Base-by-base conservation (phyloP, 2,888 invertebrate species). In the Cerastoderma edule region DNA sequence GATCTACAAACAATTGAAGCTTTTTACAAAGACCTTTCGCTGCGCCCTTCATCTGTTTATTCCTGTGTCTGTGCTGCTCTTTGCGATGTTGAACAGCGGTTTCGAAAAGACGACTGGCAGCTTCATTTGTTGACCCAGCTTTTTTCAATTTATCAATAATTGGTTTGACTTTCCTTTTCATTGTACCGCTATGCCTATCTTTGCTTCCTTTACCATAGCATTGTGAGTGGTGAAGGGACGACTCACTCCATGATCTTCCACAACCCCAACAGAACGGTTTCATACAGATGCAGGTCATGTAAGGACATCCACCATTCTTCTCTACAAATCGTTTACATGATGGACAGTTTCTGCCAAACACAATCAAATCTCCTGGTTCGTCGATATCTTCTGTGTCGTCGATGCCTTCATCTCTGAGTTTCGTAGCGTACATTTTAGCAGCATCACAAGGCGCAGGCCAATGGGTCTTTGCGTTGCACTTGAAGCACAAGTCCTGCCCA, bases 211-310 rank as follows among this genome's bases (percentile, higher is more conserved):
- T 22, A n/a, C 48, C 24, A 16, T 48, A 16, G 24, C 48, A 48
- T 22, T 48, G 5, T 8, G 4, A 8, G 16, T 48, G 48, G 19
- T 44, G 8, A 22, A 13, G 5, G 24, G 33, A 48, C 6, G 10
- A 0, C 8, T 24, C 22, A 65, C 66, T n/a, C n/a, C n/a, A 84
- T 13, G 54, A n/a, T 32, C 71, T 70, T 16, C 74, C 67, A 75
- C 87, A 87, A 0, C 79, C 82, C 87, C 86, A 87, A 50, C 87
- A 87, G 50, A 87, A 87, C 3, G 22, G 19, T 4, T 68, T 54
- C 6, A 75, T 74, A 65, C 87, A 87, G 10, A 72, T 50, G 50
- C 87, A 87, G 0, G 4, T 27, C 83, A 85, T 86, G 30, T 56
- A 67, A 16, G 72, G 81, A 63, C 86, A 86, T 0, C 86, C 86